Percentiles rank a stretch among this genome's conserved stretches.
Evolutionary conservation across 1,140 invertebrate genomes (phyloP).

Genomic region (Procambarus virginalis): DNA sequence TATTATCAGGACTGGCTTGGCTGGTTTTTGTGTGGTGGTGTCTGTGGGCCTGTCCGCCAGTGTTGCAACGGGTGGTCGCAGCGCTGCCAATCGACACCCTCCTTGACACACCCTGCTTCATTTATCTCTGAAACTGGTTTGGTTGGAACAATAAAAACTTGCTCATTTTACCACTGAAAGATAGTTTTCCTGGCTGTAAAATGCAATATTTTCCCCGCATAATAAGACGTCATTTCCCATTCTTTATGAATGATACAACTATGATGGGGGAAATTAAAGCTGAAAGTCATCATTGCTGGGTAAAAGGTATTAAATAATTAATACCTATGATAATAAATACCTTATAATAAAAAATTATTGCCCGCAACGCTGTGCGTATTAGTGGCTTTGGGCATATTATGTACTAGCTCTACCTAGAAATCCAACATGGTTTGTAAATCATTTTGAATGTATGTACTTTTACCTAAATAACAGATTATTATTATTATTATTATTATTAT

Average conservation of each 20-base stretch:
- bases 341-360: not conserved
- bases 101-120: not conserved
- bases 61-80: not conserved
- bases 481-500: no score
- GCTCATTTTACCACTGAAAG: not conserved
- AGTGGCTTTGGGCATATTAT: no score
- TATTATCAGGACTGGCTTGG: conserved; percentile 8
- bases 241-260: not conserved
- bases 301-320: not conserved
- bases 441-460: no score
- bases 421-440: no score
- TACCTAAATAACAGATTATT: no score
- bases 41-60: conserved; percentile 10
- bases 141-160: not conserved
- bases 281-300: not conserved
- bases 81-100: not conserved
- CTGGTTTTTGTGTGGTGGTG: conserved; percentile 8
- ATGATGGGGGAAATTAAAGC: not conserved
- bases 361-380: no score
- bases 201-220: not conserved
- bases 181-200: not conserved
- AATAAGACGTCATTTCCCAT: not conserved
- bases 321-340: not conserved
- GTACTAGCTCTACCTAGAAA: no score
- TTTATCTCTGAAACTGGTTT: conserved; percentile 5